Conservation (phyloP, 1,140 invertebrate species). For the Caenorhabditis tropicalis region DNA sequence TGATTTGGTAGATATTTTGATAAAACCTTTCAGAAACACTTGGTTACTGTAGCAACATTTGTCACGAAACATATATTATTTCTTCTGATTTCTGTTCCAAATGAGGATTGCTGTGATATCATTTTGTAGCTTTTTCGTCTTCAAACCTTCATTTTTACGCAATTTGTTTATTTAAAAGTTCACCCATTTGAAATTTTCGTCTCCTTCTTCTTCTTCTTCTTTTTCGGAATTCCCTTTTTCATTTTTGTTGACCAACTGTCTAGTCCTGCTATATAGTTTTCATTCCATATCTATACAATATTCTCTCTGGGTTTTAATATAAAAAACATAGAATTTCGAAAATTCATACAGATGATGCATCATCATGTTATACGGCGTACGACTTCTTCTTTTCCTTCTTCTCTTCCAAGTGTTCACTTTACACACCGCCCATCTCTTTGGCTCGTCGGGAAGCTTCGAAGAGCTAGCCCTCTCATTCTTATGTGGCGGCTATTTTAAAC, state of each 20-base stretch:
- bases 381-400: not conserved
- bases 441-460: not conserved
- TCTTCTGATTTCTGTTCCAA: too few relatives aligned
- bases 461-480: not conserved
- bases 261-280: not conserved
- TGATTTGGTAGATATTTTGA: too few relatives aligned
- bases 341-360: conserved; percentile 23
- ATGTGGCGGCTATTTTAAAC: not conserved
- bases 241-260: not conserved
- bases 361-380: not conserved
- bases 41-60: too few relatives aligned
- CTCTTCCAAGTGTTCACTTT: conserved; percentile 29
- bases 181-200: too few relatives aligned
- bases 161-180: too few relatives aligned
- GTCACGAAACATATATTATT: too few relatives aligned
- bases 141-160: too few relatives aligned
- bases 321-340: not conserved
- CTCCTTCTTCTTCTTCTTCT: not conserved
- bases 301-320: not conserved
- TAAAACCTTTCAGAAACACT: too few relatives aligned
- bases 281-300: not conserved
- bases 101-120: too few relatives aligned
- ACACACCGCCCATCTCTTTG: not conserved
- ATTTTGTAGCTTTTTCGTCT: too few relatives aligned
- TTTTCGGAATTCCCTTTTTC: not conserved